Evolutionary conservation across 2,797 vertebrate species (phyloP).

Genomic region (Cirrhinus mrigala): DNA sequence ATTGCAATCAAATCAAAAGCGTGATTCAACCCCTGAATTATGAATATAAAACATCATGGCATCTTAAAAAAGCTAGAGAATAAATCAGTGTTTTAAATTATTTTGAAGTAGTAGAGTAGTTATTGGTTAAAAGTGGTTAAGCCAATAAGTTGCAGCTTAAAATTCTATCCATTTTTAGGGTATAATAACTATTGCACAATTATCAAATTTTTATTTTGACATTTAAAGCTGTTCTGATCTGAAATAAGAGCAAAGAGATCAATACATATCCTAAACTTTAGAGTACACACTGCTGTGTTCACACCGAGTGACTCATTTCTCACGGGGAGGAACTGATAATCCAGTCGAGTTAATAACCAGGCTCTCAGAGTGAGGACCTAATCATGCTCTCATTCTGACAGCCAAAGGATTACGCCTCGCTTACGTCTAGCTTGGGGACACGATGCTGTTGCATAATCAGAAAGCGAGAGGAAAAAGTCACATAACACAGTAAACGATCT

Average conservation of each 20-base stretch:
- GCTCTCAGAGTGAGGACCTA: constrained; percentile 30
- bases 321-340: constrained; percentile 21
- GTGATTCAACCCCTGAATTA: not conserved
- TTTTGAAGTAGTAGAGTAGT: not conserved
- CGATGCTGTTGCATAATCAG: not conserved
- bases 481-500: constrained; percentile 32
- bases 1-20: not conserved
- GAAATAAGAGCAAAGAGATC: not conserved
- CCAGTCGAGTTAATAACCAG: constrained; percentile 28
- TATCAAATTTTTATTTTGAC: not conserved
- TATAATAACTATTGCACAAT: not conserved
- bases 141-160: not conserved
- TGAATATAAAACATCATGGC: not conserved
- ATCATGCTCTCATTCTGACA: constrained; percentile 30
- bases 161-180: not conserved
- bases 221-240: not conserved
- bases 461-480: not conserved
- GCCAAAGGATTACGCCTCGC: constrained; percentile 28
- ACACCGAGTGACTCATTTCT: constrained; percentile 13
- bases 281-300: not conserved
- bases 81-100: not conserved
- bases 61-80: not conserved
- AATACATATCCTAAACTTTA: not conserved
- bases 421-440: constrained; percentile 8
- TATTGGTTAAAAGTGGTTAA: not conserved